Conservation (phyloP, 2,113 vertebrate genomes). For the Cebidichthys violaceus region DNA sequence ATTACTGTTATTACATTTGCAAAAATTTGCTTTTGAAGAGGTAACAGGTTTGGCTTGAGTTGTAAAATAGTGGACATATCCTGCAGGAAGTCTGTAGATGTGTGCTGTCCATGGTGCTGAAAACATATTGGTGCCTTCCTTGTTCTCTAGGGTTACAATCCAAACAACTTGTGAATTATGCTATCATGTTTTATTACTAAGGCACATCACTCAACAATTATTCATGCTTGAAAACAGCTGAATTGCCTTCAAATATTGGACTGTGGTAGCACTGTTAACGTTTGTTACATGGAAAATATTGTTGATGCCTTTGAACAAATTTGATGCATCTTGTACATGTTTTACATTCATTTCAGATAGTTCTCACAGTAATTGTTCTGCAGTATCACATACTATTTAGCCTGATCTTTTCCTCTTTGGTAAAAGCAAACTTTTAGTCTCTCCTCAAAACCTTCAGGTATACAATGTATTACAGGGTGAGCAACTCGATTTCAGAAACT, state of each 20-base stretch:
- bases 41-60: background rate
- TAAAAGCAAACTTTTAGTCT: background rate
- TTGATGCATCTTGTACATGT: too few relatives aligned
- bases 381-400: background rate
- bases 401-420: rapidly evolving
- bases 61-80: background rate
- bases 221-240: background rate
- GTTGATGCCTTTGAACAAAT: background rate
- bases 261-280: background rate
- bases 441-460: background rate
- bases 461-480: background rate
- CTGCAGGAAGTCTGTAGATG: background rate
- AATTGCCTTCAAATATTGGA: background rate
- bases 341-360: background rate
- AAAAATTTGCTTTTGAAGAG: background rate
- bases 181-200: too few relatives aligned
- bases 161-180: background rate
- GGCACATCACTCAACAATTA: background rate
- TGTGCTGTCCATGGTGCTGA: conserved; percentile 27
- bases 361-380: background rate
- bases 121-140: background rate
- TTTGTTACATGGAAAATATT: background rate
- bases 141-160: background rate
- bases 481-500: rapidly evolving
- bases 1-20: background rate